These are phyloP conservation scores for Numenius phaeopus DNA, from an alignment of 2,797 vertebrate species.

Conservation along the genomic window DNA sequence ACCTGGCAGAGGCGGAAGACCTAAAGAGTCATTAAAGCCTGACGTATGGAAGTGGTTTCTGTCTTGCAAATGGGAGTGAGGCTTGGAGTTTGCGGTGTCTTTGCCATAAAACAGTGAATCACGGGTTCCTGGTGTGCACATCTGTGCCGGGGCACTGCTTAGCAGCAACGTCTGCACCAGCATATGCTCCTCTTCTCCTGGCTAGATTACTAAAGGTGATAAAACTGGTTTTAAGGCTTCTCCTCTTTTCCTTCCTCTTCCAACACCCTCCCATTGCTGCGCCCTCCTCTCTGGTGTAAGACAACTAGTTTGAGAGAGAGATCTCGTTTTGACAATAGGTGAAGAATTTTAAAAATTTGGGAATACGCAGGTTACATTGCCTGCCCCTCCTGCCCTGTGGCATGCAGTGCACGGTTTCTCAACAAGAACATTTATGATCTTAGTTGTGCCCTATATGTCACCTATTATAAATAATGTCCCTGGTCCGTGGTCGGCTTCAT, in stretches of 20 bases:
- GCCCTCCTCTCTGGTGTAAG: neutral
- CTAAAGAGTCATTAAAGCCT: slow-evolving; percentile 34
- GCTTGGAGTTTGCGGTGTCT: neutral
- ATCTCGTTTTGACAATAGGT: neutral
- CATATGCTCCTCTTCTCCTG: neutral
- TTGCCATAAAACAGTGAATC: slow-evolving; percentile 43
- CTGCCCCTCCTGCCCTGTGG: neutral
- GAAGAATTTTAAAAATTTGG: neutral
- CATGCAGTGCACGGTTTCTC: neutral
- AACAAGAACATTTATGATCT: neutral
- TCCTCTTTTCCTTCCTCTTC: neutral
- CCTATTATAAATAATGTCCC: neutral
- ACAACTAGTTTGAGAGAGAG: neutral
- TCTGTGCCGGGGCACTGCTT: neutral
- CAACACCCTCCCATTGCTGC: fast-evolving
- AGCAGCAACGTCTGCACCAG: neutral
- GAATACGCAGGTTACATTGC: fast-evolving
- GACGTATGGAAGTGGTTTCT: slow-evolving; percentile 4
- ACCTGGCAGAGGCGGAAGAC: slow-evolving; percentile 58
- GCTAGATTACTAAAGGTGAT: neutral
- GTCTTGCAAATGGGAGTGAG: neutral
- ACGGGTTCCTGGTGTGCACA: slow-evolving; percentile 15
- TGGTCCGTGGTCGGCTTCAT: neutral
- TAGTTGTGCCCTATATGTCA: neutral
- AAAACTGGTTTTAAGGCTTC: neutral